Conservation (phyloP, 2,888 invertebrate species). For the Melanargia galathea region DNA sequence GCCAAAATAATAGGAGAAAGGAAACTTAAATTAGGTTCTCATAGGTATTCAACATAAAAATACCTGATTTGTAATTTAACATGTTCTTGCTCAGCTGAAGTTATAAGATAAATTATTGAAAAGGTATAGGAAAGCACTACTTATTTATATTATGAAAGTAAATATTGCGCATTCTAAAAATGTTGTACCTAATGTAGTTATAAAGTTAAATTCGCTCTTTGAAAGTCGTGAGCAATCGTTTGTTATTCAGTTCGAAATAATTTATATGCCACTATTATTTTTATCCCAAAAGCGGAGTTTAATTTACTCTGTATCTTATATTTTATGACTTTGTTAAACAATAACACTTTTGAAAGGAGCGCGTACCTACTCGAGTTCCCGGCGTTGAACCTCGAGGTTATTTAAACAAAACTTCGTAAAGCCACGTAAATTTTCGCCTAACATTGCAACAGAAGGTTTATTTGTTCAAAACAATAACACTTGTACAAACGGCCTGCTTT, state of each 20-base stretch:
- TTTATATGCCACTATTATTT: slow-evolving; percentile 11
- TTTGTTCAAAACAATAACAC: slow-evolving; percentile 15
- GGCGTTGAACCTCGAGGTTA: neutral
- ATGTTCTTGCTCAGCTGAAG: no score
- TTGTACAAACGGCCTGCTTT: slow-evolving; percentile 8
- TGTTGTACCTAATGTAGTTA: no score
- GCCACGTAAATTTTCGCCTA: slow-evolving; percentile 15
- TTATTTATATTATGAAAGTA: no score
- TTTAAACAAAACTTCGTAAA: slow-evolving; percentile 20
- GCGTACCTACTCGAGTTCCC: slow-evolving; percentile 12
- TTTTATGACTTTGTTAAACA: slow-evolving; percentile 11
- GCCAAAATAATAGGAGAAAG: neutral
- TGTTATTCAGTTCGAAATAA: slow-evolving; percentile 8
- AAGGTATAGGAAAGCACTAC: no score
- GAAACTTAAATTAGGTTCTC: no score
- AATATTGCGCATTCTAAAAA: no score
- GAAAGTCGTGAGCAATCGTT: neutral
- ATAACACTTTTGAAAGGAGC: slow-evolving; percentile 17
- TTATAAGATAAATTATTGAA: no score
- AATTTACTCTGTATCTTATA: slow-evolving; percentile 15
- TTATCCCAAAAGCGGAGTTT: slow-evolving; percentile 2
- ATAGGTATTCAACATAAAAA: no score
- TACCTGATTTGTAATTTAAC: neutral
- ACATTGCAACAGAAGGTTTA: slow-evolving; percentile 19
- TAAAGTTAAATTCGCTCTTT: no score